Evolutionary conservation across 64 coral and sea anemone genomes (phyloP).

Genomic region (Stichodactyla helianthus): DNA sequence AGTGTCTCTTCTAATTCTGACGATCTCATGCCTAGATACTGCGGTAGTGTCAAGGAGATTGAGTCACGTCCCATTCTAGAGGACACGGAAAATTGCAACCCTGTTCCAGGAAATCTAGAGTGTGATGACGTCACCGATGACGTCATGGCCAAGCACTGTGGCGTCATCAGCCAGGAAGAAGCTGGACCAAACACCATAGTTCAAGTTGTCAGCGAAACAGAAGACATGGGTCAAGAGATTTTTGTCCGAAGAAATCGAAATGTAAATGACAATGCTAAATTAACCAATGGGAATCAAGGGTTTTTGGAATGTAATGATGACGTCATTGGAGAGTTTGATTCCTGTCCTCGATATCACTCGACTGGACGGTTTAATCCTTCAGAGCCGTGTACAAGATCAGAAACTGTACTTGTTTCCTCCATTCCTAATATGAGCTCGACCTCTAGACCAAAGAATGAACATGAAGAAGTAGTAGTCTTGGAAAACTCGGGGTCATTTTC

Average conservation of each 20-base stretch:
- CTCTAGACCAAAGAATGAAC: background rate
- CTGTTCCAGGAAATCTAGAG: background rate
- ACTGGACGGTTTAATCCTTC: background rate
- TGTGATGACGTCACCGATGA: background rate
- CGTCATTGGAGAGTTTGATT: constrained; percentile 21
- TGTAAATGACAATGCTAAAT: background rate
- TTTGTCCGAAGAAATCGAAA: background rate
- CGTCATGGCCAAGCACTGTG: background rate
- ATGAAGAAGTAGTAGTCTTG: background rate
- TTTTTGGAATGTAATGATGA: background rate
- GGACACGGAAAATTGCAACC: background rate
- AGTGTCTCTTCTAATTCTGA: background rate
- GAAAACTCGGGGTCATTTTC: constrained; percentile 36
- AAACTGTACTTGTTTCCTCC: background rate
- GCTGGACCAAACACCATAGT: background rate
- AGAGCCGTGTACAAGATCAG: background rate
- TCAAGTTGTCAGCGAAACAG: background rate
- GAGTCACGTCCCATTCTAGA: background rate
- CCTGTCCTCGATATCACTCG: background rate
- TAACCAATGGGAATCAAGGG: background rate
- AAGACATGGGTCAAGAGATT: background rate
- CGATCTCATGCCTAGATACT: background rate
- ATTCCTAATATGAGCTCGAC: background rate
- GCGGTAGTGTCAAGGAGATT: background rate
- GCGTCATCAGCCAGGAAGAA: background rate